These are phyloP conservation scores for Oligia latruncula DNA, from an alignment of 2,888 invertebrate species.

Conservation along the genomic window DNA sequence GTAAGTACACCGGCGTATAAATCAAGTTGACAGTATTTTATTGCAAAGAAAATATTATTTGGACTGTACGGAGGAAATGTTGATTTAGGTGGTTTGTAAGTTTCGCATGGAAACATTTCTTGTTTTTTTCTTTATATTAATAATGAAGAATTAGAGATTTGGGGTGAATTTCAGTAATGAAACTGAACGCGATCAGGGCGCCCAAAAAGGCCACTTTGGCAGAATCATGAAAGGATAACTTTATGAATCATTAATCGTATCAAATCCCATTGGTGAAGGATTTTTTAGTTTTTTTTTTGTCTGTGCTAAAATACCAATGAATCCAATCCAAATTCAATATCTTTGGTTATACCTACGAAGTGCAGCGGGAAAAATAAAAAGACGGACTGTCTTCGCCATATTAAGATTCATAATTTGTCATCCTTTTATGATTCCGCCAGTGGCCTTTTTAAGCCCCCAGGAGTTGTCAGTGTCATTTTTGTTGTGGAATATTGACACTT, in stretches of 20 bases:
- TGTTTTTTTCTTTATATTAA: neutral
- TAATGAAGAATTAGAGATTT: neutral
- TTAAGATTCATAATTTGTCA: too few species aligned
- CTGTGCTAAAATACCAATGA: too few species aligned
- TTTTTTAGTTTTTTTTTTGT: too few species aligned
- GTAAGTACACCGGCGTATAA: constrained; percentile 74
- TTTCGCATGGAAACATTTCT: constrained; percentile 13
- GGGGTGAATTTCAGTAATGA: neutral
- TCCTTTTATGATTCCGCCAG: too few species aligned
- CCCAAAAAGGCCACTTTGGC: too few species aligned
- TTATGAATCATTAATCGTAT: too few species aligned
- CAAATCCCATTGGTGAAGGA: too few species aligned
- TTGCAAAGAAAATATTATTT: constrained; percentile 73
- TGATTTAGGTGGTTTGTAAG: constrained; percentile 34
- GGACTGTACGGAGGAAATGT: constrained; percentile 59
- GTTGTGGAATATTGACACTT: neutral
- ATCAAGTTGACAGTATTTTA: constrained; percentile 80
- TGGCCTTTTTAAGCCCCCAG: neutral
- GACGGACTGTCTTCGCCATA: too few species aligned
- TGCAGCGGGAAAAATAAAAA: too few species aligned
- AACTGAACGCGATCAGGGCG: neutral
- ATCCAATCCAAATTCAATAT: too few species aligned
- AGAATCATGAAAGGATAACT: too few species aligned
- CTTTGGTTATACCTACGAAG: too few species aligned
- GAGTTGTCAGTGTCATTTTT: neutral